Conservation (phyloP, 2,113 vertebrate species). For the Notechis scutatus region DNA sequence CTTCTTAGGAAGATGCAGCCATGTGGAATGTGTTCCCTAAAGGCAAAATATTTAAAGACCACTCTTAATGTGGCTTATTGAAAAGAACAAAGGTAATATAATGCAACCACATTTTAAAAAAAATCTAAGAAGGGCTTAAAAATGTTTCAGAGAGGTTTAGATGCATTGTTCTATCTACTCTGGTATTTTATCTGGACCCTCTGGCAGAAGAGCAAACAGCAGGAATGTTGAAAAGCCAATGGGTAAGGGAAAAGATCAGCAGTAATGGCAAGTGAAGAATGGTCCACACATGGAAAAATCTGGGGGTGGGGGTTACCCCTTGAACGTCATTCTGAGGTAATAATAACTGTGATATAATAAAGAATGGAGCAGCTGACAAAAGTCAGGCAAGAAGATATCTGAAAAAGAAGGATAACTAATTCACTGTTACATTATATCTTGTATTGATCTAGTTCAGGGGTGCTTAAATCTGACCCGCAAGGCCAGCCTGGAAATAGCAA, state of each 20-base stretch:
- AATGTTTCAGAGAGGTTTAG: neutral
- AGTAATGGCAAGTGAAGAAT: neutral
- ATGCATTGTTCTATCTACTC: neutral
- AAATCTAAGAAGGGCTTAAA: neutral
- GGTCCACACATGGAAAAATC: neutral
- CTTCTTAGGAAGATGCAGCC: neutral
- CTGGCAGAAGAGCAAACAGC: neutral
- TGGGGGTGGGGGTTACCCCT: neutral
- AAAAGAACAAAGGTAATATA: neutral
- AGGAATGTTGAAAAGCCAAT: neutral
- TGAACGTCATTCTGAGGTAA: constrained; percentile 7
- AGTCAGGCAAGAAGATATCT: neutral
- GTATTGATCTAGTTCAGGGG: neutral
- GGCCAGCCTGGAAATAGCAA: no score
- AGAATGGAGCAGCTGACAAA: constrained; percentile 10
- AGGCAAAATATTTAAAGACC: neutral
- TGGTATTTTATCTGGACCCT: neutral
- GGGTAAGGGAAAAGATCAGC: neutral
- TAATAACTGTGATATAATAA: constrained; percentile 6
- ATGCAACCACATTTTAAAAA: neutral
- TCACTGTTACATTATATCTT: fast-evolving
- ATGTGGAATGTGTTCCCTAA: neutral
- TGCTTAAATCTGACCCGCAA: no score
- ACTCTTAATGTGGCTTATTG: neutral
- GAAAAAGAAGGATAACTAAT: neutral